Evolutionary conservation across 2,888 invertebrate species (phyloP).

Genomic region (Bembecia ichneumoniformis): DNA sequence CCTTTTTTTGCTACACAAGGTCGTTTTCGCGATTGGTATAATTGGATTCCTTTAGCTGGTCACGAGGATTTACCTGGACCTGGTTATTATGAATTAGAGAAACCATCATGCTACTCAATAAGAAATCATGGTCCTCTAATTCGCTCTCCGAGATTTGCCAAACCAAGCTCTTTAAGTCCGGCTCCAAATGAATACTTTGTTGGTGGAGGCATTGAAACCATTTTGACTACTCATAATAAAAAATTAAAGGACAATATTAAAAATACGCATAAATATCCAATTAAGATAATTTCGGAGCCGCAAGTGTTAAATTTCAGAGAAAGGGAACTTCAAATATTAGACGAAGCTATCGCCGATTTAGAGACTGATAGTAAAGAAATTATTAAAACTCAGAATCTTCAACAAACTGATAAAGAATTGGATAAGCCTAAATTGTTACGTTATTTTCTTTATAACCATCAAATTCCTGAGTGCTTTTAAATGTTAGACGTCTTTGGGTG

Average conservation of each 20-base stretch:
- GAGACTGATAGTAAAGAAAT: conserved; percentile 16
- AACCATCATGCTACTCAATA: conserved; percentile 33
- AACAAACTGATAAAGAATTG: neutral
- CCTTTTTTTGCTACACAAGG: conserved; percentile 49
- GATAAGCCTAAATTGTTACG: conserved; percentile 21
- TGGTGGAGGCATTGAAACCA: conserved; percentile 35
- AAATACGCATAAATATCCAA: conserved; percentile 28
- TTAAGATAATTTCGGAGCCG: conserved; percentile 23
- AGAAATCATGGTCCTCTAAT: conserved; percentile 37
- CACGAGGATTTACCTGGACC: conserved; percentile 41
- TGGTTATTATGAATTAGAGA: conserved; percentile 32
- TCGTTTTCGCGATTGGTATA: conserved; percentile 47
- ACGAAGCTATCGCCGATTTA: conserved; percentile 35
- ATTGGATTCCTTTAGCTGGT: conserved; percentile 39
- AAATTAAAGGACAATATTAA: conserved; percentile 34
- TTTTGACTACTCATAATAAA: conserved; percentile 43
- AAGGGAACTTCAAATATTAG: conserved; percentile 17
- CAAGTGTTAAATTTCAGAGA: conserved; percentile 15
- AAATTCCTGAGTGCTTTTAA: conserved; percentile 12
- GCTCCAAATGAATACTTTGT: conserved; percentile 43
- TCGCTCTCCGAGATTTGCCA: conserved; percentile 33
- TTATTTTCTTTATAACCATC: conserved; percentile 22
- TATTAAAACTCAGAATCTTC: conserved; percentile 1
- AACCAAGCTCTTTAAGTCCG: conserved; percentile 19
- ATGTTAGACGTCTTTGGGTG: no score